phyloP scores from a whole-genome alignment of 2,888 invertebrate species.

The Loripinus fragilis region DNA sequence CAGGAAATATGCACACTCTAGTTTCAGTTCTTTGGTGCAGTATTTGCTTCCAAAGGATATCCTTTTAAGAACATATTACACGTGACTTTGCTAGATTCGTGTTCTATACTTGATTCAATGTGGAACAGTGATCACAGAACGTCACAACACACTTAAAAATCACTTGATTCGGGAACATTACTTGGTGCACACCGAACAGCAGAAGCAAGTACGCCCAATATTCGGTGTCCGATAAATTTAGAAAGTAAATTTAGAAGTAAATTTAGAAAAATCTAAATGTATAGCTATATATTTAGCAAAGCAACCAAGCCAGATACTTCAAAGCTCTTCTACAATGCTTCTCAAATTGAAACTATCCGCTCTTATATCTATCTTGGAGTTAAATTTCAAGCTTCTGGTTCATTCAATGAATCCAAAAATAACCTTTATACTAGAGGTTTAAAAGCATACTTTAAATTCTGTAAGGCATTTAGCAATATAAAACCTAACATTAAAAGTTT shows the following conservation, averaged over 20 bases:
- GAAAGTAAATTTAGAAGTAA: not conserved
- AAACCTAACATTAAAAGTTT: not conserved
- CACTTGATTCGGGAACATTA: no score
- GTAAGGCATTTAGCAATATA: not conserved
- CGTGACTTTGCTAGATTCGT: no score
- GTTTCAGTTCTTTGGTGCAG: no score
- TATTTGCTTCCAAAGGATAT: no score
- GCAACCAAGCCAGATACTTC: not conserved
- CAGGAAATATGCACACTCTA: no score
- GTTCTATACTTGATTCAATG: no score
- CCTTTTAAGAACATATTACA: no score
- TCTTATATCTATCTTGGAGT: not conserved
- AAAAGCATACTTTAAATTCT: constrained; percentile 3
- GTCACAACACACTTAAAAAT: no score
- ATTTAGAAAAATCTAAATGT: constrained; percentile 6
- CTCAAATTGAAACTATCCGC: not conserved
- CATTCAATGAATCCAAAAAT: not conserved
- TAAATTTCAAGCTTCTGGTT: not conserved
- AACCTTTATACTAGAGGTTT: not conserved
- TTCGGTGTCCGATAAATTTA: no score
- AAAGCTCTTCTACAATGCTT: not conserved
- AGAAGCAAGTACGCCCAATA: no score
- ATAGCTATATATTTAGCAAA: constrained; percentile 10
- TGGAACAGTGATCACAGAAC: no score
- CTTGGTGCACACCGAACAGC: no score